phyloP scores from a whole-genome alignment of 2,888 invertebrate genomes.

The Heteromyza rotundicornis region DNA sequence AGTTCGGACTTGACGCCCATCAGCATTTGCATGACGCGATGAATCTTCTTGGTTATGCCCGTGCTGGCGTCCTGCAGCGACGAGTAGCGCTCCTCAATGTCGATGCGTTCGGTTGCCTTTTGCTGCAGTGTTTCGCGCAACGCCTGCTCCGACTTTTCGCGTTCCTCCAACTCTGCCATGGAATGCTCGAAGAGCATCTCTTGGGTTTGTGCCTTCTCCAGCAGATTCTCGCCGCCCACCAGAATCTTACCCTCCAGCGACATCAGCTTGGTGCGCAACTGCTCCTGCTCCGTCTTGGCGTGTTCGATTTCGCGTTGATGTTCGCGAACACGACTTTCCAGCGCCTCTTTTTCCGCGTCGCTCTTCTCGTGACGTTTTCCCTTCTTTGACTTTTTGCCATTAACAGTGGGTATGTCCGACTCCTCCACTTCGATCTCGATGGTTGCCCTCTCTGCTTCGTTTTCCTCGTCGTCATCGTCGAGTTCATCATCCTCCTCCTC shows the following conservation, averaged over 20 bases:
- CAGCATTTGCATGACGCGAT: slow-evolving; percentile 84
- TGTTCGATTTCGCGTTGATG: slow-evolving; percentile 78
- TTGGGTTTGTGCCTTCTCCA: slow-evolving; percentile 96
- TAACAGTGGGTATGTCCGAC: slow-evolving; percentile 65
- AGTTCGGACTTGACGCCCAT: slow-evolving; percentile 86
- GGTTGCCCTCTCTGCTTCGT: slow-evolving; percentile 62
- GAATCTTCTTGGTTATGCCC: slow-evolving; percentile 90
- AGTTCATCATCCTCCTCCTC: slow-evolving; percentile 55
- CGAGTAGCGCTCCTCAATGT: slow-evolving; percentile 94
- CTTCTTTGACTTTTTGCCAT: slow-evolving; percentile 64
- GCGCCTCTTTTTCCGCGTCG: slow-evolving; percentile 71
- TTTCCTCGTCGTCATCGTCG: slow-evolving; percentile 63
- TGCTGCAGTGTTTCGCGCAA: slow-evolving; percentile 82
- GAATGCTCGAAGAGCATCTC: slow-evolving; percentile 87
- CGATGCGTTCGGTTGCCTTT: slow-evolving; percentile 91
- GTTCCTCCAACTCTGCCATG: slow-evolving; percentile 78
- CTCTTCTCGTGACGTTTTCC: slow-evolving; percentile 63
- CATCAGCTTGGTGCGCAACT: slow-evolving; percentile 82
- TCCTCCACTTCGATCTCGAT: slow-evolving; percentile 63
- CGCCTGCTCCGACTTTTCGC: slow-evolving; percentile 80
- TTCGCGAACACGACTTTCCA: slow-evolving; percentile 70
- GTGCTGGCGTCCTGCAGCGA: slow-evolving; percentile 93
- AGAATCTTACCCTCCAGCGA: slow-evolving; percentile 94
- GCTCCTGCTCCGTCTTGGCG: slow-evolving; percentile 81
- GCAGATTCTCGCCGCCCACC: slow-evolving; percentile 96